Conservation (phyloP, 2,113 vertebrate genomes). For the Oxygymnocypris stewartii region DNA sequence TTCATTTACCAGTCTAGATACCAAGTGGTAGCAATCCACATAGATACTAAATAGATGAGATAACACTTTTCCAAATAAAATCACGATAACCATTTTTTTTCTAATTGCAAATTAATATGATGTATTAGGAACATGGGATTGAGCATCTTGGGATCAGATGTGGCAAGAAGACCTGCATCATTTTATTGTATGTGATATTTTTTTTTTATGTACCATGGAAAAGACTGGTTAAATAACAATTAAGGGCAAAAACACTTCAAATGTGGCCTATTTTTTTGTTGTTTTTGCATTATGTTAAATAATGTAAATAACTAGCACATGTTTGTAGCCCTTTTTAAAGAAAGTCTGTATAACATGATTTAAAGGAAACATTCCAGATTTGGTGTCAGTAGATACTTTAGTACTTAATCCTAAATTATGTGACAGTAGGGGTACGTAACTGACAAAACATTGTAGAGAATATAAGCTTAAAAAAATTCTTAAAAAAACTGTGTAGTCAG, state of each 20-base stretch:
- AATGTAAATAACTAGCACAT: too few species aligned
- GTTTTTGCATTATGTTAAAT: neutral
- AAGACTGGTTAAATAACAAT: too few species aligned
- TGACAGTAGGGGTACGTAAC: neutral
- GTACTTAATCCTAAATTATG: neutral
- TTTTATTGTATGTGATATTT: neutral
- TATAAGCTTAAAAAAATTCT: neutral
- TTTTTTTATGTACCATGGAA: too few species aligned
- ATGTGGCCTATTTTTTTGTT: neutral
- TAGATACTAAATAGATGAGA: neutral
- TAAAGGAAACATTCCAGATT: neutral
- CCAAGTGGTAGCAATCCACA: neutral
- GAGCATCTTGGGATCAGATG: neutral
- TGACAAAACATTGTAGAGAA: neutral
- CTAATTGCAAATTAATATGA: neutral
- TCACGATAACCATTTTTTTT: neutral
- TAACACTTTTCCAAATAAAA: neutral
- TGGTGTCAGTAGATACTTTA: neutral
- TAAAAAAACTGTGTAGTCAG: neutral
- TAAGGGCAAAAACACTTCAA: neutral
- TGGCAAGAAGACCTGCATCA: neutral
- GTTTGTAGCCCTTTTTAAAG: neutral
- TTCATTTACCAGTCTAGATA: neutral
- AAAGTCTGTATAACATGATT: neutral
- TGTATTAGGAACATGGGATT: neutral